These are phyloP conservation scores for Gnathonemus longibarbis DNA, from an alignment of 2,113 vertebrate species.

Conservation along the genomic window DNA sequence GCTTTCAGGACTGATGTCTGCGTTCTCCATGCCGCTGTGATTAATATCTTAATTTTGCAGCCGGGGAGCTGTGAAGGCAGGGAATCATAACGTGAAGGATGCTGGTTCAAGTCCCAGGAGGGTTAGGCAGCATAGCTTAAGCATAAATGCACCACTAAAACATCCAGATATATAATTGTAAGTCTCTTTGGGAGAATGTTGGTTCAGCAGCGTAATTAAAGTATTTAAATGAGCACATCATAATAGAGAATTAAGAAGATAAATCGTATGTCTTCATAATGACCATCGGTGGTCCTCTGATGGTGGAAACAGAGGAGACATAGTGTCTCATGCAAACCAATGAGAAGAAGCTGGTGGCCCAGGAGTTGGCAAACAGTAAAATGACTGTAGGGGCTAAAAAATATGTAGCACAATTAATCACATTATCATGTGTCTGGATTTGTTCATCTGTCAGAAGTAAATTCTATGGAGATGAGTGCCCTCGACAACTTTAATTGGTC, in stretches of 20 bases:
- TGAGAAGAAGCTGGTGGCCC: not conserved
- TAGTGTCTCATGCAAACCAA: not conserved
- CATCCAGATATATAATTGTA: not conserved
- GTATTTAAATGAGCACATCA: not conserved
- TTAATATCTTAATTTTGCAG: not conserved
- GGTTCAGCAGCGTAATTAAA: not conserved
- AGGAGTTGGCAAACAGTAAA: not conserved
- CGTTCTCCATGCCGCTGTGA: not conserved
- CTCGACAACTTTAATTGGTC: conserved; percentile 1
- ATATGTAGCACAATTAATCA: not conserved
- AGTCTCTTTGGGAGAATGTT: not conserved
- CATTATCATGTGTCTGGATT: conserved; percentile 8
- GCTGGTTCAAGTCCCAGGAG: not conserved
- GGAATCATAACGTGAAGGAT: not conserved
- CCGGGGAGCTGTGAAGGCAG: not conserved
- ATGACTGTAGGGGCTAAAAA: not conserved
- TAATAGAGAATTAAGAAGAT: not conserved
- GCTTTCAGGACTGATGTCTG: not conserved
- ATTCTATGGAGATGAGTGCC: not conserved
- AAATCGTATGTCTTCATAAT: not conserved
- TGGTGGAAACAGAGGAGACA: not conserved
- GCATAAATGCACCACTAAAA: not conserved
- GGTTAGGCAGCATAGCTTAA: not conserved
- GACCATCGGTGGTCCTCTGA: not conserved
- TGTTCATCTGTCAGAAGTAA: conserved; percentile 1